Conservation (phyloP, 2,888 invertebrate species). For the Brachyopa scutellaris region DNA sequence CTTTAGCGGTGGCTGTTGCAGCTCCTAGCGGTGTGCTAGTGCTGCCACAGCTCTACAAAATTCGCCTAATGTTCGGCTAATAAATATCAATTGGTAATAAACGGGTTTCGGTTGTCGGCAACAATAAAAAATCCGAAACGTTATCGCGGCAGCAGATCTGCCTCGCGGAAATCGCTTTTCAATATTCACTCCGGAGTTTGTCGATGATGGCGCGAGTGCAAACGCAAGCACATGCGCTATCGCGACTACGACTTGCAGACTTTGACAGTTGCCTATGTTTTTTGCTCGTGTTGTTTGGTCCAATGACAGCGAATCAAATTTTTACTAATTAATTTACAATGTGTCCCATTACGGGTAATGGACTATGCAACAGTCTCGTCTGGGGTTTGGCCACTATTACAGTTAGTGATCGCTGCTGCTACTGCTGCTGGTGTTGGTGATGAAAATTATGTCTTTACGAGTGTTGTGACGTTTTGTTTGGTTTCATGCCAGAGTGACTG, state of each 20-base stretch:
- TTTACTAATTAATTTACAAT: constrained; percentile 73
- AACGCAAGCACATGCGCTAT: too few relatives aligned
- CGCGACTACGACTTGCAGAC: background rate
- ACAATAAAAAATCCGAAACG: constrained; percentile 62
- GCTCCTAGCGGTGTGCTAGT: background rate
- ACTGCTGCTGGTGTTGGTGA: constrained; percentile 30
- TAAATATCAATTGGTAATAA: constrained; percentile 72
- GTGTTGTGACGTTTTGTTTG: constrained; percentile 69
- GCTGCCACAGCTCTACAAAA: constrained; percentile 48
- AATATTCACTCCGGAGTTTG: constrained; percentile 48
- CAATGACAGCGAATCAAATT: constrained; percentile 72
- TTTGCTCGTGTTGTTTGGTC: constrained; percentile 32
- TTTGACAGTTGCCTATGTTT: constrained; percentile 38
- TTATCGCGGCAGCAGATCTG: constrained; percentile 62
- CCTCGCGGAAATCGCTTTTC: constrained; percentile 72
- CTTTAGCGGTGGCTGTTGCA: constrained; percentile 37
- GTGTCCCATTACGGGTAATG: constrained; percentile 70
- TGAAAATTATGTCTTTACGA: constrained; percentile 64
- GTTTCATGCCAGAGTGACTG: constrained; percentile 47
- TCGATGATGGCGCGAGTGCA: too few relatives aligned
- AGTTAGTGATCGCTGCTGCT: too few relatives aligned
- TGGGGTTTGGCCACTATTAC: constrained; percentile 25
- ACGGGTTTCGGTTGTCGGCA: constrained; percentile 71
- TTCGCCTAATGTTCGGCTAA: constrained; percentile 72
- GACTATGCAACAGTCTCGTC: constrained; percentile 33